These are phyloP conservation scores for Platysteira castanea DNA, from an alignment of 2,113 vertebrate genomes.

Conservation along the genomic window DNA sequence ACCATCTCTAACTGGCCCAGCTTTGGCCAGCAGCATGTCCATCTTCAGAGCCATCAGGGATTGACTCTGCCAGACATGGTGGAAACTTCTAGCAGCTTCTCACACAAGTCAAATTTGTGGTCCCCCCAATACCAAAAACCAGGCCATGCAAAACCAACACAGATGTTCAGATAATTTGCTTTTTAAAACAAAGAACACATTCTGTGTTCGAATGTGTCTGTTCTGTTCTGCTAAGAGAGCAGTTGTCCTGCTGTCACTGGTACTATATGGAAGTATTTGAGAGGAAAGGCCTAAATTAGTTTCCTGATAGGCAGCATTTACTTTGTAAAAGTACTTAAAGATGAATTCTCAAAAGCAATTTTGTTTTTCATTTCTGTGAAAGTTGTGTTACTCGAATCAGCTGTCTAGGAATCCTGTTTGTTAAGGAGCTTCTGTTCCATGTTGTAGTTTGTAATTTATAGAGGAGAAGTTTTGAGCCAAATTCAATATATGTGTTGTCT, in stretches of 20 bases:
- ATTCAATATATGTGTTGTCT: neutral
- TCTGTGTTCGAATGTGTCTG: neutral
- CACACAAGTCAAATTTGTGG: neutral
- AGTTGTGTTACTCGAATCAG: neutral
- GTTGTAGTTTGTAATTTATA: neutral
- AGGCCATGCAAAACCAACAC: neutral
- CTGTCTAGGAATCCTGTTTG: neutral
- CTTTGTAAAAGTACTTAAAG: neutral
- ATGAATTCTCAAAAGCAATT: neutral
- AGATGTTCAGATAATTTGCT: neutral
- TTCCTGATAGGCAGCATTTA: neutral
- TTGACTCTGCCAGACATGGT: neutral
- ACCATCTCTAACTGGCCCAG: neutral
- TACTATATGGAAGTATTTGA: neutral
- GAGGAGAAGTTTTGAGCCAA: neutral
- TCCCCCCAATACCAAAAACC: accelerated
- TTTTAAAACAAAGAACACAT: neutral
- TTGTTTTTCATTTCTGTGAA: neutral
- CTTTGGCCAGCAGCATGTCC: neutral
- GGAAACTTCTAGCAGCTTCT: neutral
- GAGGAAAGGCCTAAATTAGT: neutral
- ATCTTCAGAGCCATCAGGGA: neutral
- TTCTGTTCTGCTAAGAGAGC: neutral
- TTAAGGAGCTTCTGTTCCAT: neutral
- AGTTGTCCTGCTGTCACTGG: neutral